These are phyloP conservation scores for Umimayanthus kanabou DNA, from an alignment of 92 coral and sea anemone species.

Conservation along the genomic window DNA sequence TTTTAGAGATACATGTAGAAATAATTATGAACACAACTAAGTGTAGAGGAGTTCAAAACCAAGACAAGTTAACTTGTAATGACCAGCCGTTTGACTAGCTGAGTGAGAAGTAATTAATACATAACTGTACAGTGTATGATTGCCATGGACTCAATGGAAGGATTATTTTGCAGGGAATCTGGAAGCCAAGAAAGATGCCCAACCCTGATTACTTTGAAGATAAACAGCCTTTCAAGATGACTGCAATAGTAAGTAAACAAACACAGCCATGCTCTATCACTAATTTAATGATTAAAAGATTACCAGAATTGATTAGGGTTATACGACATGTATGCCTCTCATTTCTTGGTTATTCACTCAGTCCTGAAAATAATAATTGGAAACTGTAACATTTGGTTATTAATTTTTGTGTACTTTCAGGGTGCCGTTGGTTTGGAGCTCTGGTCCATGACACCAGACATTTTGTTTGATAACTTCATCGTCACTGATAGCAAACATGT, in stretches of 20 bases:
- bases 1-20: too few species aligned
- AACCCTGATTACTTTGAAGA: constrained; percentile 98
- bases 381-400: neutral
- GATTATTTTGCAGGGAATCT: constrained; percentile 78
- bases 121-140: neutral
- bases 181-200: constrained; percentile 92
- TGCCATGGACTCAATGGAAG: neutral
- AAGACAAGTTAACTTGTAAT: too few species aligned
- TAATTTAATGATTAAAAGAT: neutral
- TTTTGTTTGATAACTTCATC: constrained; percentile 89
- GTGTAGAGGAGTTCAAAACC: too few species aligned
- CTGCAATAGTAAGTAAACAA: constrained; percentile 78
- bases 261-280: neutral
- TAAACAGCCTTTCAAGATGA: constrained; percentile 94
- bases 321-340: too few species aligned
- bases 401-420: constrained; percentile 47
- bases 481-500: constrained; percentile 83
- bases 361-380: neutral
- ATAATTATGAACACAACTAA: too few species aligned
- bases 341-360: too few species aligned
- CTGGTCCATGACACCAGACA: constrained; percentile 98
- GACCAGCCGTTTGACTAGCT: too few species aligned
- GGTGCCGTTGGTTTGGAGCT: constrained; percentile 95
- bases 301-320: too few species aligned
- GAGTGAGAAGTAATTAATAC: neutral